Base-by-base conservation (phyloP, 2,113 vertebrate species). In the Vidua macroura region DNA sequence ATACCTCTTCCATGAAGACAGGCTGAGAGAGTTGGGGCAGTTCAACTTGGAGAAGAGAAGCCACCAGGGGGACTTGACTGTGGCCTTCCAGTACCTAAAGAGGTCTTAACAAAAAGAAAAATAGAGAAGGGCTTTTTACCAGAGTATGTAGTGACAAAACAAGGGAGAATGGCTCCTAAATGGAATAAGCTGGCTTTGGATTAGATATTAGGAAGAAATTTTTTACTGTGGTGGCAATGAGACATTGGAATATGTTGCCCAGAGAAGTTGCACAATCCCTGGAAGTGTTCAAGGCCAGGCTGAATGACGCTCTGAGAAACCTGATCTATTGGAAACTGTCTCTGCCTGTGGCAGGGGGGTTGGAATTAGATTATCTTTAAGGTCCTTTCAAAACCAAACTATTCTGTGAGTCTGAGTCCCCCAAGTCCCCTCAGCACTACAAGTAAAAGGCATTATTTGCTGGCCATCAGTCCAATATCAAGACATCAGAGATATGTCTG, bases 311-410 rank as follows among this genome's bases (percentile, higher is more conserved):
- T 35, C 31, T 62, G 48, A 83, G 24, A 30, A 48, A 41, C 24
- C 20, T 41, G 33, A 6, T 15, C 16, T 31, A 7, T 46, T 35
- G n/a, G 7, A 48, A 82, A 21, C 3, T 31, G 24, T 31, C 11
- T 67, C 24, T 68, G 46, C 11, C 21, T 3, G 3, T n/a, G 17
- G 24, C 21, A 55, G 30, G 10, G 9, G 2, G 0, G 0, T 10
- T 75, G 23, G 39, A 41, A 30, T 1, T 8, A 41, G 10, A 11
- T 55, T n/a, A 7, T n/a, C 39, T 62, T 62, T 48, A 69, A 69
- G 20, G 17, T 43, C 35, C 11, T 46, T 49, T 76, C n/a, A 25
- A 76, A 90, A 55, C 11, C 25, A 76, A 68, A 39, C 22, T 8
- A 16, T 69, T 68, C 55, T 62, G 30, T 68, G 46, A 41, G 24